Percentiles rank a stretch among this genome's conserved stretches.
Conservation (phyloP, 2,113 vertebrate species). For the Solenodon paradoxus region DNA sequence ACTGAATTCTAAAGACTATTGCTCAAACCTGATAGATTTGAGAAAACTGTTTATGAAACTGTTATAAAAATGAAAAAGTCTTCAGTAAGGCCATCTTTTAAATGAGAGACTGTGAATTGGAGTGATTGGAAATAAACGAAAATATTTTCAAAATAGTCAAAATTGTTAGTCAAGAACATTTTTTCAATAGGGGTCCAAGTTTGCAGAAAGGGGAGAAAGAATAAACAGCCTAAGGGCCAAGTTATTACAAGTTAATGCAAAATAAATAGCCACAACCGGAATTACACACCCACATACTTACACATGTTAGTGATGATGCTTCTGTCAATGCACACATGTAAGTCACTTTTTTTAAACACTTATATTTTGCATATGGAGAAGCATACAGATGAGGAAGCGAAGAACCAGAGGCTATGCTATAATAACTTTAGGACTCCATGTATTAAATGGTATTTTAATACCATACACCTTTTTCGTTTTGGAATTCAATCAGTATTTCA, state of each 20-base stretch:
- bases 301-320: background rate
- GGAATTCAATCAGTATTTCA: background rate
- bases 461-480: background rate
- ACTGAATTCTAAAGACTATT: constrained; percentile 27
- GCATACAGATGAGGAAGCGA: background rate
- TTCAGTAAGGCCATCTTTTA: constrained; percentile 25
- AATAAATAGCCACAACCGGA: background rate
- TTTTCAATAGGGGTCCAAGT: constrained; percentile 44
- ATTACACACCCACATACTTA: background rate
- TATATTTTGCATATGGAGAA: background rate
- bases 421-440: background rate
- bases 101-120: constrained; percentile 44
- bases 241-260: constrained; percentile 4
- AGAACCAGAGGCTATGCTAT: background rate
- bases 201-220: constrained; percentile 26
- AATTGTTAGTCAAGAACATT: constrained; percentile 47
- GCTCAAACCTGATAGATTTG: constrained; percentile 12
- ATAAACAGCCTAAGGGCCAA: constrained; percentile 5
- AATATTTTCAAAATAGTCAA: background rate
- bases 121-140: constrained; percentile 29
- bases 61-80: background rate
- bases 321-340: background rate
- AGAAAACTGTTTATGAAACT: constrained; percentile 34
- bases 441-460: constrained; percentile 23
- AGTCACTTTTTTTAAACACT: background rate